phyloP scores from a whole-genome alignment of 2,113 vertebrate genomes.

The Odontophorus gujanensis region DNA sequence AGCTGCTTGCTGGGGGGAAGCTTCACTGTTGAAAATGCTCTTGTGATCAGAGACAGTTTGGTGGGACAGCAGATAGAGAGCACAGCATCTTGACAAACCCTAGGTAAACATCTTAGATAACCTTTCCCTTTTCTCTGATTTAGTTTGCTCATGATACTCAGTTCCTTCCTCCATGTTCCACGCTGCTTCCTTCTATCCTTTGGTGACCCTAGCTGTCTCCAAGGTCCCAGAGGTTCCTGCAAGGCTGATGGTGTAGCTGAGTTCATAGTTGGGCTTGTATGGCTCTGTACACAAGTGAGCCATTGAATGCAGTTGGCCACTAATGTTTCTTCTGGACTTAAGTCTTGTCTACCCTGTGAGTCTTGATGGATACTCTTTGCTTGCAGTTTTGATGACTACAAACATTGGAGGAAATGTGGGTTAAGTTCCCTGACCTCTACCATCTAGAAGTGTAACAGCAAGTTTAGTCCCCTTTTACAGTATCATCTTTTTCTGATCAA shows the following conservation, averaged over 20 bases:
- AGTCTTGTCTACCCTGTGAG: background rate
- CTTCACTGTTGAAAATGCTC: background rate
- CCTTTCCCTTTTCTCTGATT: background rate
- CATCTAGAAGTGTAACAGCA: background rate
- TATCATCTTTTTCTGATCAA: background rate
- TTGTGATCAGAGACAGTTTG: background rate
- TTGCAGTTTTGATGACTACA: background rate
- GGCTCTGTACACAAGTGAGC: background rate
- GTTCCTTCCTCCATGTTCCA: background rate
- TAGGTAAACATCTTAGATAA: background rate
- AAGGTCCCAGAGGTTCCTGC: background rate
- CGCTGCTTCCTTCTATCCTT: background rate
- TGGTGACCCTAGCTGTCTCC: background rate
- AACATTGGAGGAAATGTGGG: background rate
- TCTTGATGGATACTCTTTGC: background rate
- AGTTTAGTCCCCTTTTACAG: background rate
- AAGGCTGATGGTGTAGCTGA: rapidly evolving
- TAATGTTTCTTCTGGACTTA: background rate
- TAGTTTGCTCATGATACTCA: rapidly evolving
- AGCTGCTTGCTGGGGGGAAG: background rate
- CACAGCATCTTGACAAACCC: background rate
- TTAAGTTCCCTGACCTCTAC: background rate
- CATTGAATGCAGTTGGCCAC: background rate
- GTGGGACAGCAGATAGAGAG: background rate
- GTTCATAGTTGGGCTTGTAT: rapidly evolving